phyloP scores from a whole-genome alignment of 1,140 invertebrate species.

The Oncopeltus fasciatus region DNA sequence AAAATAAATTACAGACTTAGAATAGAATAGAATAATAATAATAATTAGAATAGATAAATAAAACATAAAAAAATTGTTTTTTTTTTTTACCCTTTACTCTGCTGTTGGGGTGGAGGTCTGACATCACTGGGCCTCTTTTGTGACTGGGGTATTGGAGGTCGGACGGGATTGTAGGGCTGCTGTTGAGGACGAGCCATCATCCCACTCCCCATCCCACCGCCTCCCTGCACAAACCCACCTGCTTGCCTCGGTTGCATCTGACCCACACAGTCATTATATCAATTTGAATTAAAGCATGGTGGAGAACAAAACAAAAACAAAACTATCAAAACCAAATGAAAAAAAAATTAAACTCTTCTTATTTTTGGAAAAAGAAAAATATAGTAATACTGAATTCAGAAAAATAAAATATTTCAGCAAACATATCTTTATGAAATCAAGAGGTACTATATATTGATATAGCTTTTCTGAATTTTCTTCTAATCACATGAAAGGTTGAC shows the following conservation, averaged over 20 bases:
- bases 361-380: not conserved
- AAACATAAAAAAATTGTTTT: too few species aligned
- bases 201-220: constrained; percentile 32
- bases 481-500: too few species aligned
- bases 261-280: not conserved
- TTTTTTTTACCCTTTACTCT: constrained; percentile 26
- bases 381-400: too few species aligned
- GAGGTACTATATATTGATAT: too few species aligned
- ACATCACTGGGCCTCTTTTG: constrained; percentile 45
- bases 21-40: too few species aligned
- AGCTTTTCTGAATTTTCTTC: too few species aligned
- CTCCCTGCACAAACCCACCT: constrained; percentile 21
- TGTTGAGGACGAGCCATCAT: constrained; percentile 38
- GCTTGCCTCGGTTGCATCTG: constrained; percentile 36
- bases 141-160: constrained; percentile 37
- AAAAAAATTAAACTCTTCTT: not conserved
- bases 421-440: too few species aligned
- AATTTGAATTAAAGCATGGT: not conserved
- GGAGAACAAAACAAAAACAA: constrained; percentile 27
- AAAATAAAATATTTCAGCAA: too few species aligned
- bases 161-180: constrained; percentile 40
- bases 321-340: constrained; percentile 23
- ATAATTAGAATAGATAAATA: too few species aligned
- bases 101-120: constrained; percentile 41
- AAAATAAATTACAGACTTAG: too few species aligned